Conservation (phyloP, 2,113 vertebrate genomes). For the Archilochus colubris region DNA sequence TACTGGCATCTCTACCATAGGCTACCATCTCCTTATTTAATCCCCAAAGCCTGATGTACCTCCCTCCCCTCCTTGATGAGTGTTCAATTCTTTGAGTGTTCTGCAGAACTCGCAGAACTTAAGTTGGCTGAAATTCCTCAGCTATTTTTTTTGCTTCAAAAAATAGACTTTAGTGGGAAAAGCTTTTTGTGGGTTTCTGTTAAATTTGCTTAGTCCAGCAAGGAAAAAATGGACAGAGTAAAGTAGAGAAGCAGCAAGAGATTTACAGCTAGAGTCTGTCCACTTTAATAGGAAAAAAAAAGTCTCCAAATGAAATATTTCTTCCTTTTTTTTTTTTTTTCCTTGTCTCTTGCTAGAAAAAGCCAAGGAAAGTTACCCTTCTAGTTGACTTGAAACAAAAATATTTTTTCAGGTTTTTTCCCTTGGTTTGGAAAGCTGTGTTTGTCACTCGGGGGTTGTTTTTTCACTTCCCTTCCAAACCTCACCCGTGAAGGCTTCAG, state of each 20-base stretch:
- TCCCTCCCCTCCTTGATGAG: neutral
- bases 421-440: neutral
- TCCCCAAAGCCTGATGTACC: neutral
- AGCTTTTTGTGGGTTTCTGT: neutral
- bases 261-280: neutral
- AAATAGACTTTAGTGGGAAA: neutral
- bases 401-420: slow-evolving; percentile 17
- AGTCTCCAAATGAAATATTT: neutral
- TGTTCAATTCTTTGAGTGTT: neutral
- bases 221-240: neutral
- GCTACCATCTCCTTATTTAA: neutral
- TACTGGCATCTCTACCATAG: neutral
- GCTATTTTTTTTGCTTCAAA: neutral
- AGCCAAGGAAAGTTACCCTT: neutral
- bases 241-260: slow-evolving; percentile 3
- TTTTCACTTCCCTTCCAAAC: slow-evolving; percentile 22
- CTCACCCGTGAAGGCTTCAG: neutral
- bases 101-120: neutral
- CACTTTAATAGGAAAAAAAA: neutral
- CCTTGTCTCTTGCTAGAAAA: neutral
- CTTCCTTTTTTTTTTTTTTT: rapidly evolving
- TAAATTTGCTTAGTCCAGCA: neutral
- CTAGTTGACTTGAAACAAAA: slow-evolving; percentile 26
- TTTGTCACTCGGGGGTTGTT: neutral
- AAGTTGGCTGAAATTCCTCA: neutral